Conservation (phyloP, 2,113 vertebrate genomes). For the Odontophorus gujanensis region DNA sequence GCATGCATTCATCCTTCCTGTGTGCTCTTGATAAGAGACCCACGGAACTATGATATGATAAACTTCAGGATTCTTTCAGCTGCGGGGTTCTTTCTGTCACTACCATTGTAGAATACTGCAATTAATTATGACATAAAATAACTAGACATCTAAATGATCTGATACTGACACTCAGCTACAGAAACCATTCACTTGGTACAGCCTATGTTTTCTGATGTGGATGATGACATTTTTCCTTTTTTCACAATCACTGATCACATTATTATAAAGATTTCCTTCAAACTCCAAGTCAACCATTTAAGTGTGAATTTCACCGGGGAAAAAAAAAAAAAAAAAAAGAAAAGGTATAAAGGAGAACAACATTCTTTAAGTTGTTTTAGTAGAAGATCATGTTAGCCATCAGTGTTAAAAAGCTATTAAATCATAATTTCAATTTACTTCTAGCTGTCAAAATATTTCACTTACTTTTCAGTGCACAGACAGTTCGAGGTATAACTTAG, state of each 20-base stretch:
- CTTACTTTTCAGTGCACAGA: slow-evolving; percentile 58
- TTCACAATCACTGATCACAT: neutral
- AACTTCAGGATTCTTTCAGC: neutral
- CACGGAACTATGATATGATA: neutral
- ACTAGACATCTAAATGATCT: neutral
- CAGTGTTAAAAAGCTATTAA: slow-evolving; percentile 15
- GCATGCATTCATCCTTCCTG: neutral
- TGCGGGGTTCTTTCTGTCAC: neutral
- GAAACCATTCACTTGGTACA: neutral
- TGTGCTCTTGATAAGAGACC: neutral
- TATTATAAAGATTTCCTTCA: neutral
- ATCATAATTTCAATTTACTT: slow-evolving; percentile 72
- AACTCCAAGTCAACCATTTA: neutral
- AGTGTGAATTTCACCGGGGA: slow-evolving; percentile 15
- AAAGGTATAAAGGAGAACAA: slow-evolving; percentile 30
- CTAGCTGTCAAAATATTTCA: slow-evolving; percentile 76
- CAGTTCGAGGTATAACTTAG: slow-evolving; percentile 34
- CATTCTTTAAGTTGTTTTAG: slow-evolving; percentile 22
- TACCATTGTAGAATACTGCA: neutral
- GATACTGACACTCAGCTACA: neutral
- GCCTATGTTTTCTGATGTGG: neutral
- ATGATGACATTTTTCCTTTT: neutral
- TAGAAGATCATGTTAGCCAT: slow-evolving; percentile 29
- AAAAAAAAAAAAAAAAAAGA: slow-evolving; percentile 41
- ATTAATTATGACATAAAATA: neutral